A percentile compares a stretch with the other conserved stretches of the same genome.
phyloP scores from a whole-genome alignment of 2,113 vertebrate species.

The Bothrops jararaca region DNA sequence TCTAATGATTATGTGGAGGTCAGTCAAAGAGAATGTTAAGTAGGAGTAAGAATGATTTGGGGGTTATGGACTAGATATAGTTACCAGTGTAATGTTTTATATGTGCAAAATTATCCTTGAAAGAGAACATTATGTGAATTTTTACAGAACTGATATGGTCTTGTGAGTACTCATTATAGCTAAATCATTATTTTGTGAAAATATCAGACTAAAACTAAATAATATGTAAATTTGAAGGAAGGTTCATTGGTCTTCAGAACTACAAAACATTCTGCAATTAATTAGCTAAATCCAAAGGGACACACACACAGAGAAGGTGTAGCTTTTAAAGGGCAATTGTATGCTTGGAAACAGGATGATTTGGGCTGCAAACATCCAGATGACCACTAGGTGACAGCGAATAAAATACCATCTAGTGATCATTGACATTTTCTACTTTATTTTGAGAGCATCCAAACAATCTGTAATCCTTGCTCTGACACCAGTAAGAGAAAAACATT shows the following conservation, averaged over 20 bases:
- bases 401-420: not conserved
- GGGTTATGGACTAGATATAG: conserved; percentile 16
- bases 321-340: not conserved
- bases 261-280: not conserved
- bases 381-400: not conserved
- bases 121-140: not conserved
- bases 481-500: not conserved
- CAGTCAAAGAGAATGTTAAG: conserved; percentile 46
- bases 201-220: not conserved
- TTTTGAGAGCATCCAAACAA: not conserved
- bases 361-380: not conserved
- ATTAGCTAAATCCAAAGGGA: not conserved
- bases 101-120: not conserved
- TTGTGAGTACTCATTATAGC: not conserved
- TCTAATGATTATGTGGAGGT: conserved; percentile 46
- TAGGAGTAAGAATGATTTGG: conserved; percentile 53
- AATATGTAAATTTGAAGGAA: not conserved
- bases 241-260: not conserved
- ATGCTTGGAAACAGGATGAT: not conserved
- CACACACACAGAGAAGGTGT: too few species aligned
- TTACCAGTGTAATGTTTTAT: not conserved
- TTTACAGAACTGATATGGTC: not conserved
- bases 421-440: not conserved
- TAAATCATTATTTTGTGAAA: not conserved
- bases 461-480: not conserved